A percentile compares a stretch with the other conserved stretches of the same genome.
phyloP scores from a whole-genome alignment of 2,888 invertebrate species.

The Brachypalpus laphriformis region DNA sequence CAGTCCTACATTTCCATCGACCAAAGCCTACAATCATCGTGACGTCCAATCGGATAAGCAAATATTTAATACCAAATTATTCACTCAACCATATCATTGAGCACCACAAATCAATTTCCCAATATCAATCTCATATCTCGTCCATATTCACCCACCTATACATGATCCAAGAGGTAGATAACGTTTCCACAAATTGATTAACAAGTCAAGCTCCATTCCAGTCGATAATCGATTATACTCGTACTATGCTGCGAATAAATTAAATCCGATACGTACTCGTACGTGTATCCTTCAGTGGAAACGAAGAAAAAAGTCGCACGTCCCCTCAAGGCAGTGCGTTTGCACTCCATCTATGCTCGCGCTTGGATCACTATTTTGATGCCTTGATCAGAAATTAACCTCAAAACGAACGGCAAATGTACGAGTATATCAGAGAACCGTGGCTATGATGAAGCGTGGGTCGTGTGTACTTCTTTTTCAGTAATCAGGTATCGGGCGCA shows the following conservation, averaged over 20 bases:
- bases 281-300: constrained; percentile 8
- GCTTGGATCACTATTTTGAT: constrained; percentile 33
- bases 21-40: constrained; percentile 28
- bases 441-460: constrained; percentile 53
- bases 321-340: constrained; percentile 28
- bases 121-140: constrained; percentile 43
- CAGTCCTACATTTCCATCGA: constrained; percentile 12
- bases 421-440: background rate
- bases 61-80: constrained; percentile 49
- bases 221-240: constrained; percentile 65
- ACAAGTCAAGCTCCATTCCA: constrained; percentile 68
- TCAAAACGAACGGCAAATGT: constrained; percentile 32
- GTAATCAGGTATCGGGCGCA: constrained; percentile 39
- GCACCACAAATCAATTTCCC: constrained; percentile 55
- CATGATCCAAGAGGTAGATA: constrained; percentile 47
- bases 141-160: constrained; percentile 40
- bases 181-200: constrained; percentile 69
- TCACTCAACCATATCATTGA: constrained; percentile 57
- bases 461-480: constrained; percentile 14
- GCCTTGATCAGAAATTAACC: constrained; percentile 32
- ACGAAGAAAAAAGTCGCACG: background rate
- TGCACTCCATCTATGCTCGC: background rate
- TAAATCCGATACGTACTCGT: constrained; percentile 9
- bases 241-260: constrained; percentile 58
- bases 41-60: constrained; percentile 64